These are phyloP conservation scores for Mechanitis messenoides DNA, from an alignment of 2,888 invertebrate species.

Conservation along the genomic window DNA sequence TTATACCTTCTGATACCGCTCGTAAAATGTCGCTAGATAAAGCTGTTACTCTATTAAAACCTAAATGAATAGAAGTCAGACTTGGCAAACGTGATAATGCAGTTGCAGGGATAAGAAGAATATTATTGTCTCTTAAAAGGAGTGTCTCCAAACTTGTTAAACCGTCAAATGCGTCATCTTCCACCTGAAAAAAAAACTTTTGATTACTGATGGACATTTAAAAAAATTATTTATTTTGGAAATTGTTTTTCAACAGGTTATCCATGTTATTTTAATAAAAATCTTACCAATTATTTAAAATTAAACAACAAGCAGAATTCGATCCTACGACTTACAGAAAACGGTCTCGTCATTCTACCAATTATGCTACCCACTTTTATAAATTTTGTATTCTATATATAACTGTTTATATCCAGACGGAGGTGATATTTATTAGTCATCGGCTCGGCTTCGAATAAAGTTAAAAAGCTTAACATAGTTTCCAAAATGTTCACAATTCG, in stretches of 20 bases:
- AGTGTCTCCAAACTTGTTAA: conserved; percentile 85
- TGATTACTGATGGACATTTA: not conserved
- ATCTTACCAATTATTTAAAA: too few species aligned
- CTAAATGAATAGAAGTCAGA: conserved; percentile 83
- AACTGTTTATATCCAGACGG: too few species aligned
- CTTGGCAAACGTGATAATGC: conserved; percentile 88
- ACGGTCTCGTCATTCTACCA: too few species aligned
- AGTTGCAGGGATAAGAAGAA: conserved; percentile 88
- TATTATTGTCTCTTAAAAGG: conserved; percentile 90
- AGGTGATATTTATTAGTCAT: too few species aligned
- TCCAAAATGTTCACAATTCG: too few species aligned
- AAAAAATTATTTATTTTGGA: not conserved
- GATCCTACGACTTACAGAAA: too few species aligned
- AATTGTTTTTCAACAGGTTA: not conserved
- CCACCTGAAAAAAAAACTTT: conserved; percentile 78
- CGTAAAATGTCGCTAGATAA: conserved; percentile 86
- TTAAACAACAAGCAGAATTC: too few species aligned
- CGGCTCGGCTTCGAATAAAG: too few species aligned
- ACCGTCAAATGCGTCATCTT: conserved; percentile 92
- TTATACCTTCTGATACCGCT: conserved; percentile 83
- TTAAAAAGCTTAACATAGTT: too few species aligned
- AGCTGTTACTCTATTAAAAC: conserved; percentile 91
- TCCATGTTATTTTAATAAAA: too few species aligned
- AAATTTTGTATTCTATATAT: too few species aligned
- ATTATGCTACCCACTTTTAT: too few species aligned